Base-by-base conservation (phyloP, 2,797 vertebrate genomes). In the Neostethus bicornis region DNA sequence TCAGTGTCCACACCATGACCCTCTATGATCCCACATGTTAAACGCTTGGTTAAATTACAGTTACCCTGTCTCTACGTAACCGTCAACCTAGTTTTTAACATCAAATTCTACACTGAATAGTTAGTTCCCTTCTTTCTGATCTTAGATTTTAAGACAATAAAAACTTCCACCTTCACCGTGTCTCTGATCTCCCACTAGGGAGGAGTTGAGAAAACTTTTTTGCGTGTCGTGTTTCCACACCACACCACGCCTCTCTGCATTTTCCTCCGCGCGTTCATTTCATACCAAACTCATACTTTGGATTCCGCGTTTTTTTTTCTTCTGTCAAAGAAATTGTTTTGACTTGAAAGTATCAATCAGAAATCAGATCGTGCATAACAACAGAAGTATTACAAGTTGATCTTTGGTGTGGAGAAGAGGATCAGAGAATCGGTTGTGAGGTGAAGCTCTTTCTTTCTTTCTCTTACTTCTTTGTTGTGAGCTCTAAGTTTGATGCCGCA, bases 231-330 rank as follows among this genome's bases (percentile, higher is more conserved):
- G 73, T 72, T 71, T 73, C 51, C 54, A n/a, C n/a, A n/a, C 44
- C 70, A 79, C 80, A 86, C 91, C 90, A 90, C 91, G 87, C 91
- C 91, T 88, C 85, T 88, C 45, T 75, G 80, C 62, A 80, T 86
- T 84, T 80, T 85, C 61, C 66, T 83, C 84, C 70, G 85, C 81
- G 87, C 89, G 84, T 86, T 90, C 85, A 86, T 85, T 88, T 87
- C 89, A 90, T 88, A 84, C 87, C 88, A 87, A 90, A 90, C 83
- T 88, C 90, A 90, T 90, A 85, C 84, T 85, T 90, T 73, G 80
- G 88, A 90, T 91, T 90, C 89, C 88, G 85, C 74, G 73, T 83
- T 81, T 54, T 69, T 61, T 48, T 35, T 83, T n/a, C n/a, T 83
- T 81, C 77, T 88, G 84, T 86, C 83, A 89, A 88, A 89, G 75